These are phyloP conservation scores for Cryptoblepharus egeriae DNA, from an alignment of 2,797 vertebrate species.

Conservation along the genomic window DNA sequence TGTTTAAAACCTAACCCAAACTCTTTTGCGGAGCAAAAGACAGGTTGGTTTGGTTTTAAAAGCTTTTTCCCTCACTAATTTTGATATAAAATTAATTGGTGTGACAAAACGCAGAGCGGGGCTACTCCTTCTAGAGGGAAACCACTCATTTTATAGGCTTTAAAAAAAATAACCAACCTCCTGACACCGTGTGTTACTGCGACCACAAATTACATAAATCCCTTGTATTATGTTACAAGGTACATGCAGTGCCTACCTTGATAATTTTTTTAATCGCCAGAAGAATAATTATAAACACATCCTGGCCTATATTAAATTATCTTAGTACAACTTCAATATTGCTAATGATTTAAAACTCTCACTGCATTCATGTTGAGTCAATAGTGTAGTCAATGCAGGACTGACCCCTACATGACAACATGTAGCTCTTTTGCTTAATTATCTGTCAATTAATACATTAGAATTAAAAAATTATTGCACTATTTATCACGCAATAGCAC, in stretches of 20 bases:
- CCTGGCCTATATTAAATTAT: not conserved
- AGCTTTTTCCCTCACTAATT: conserved; percentile 43
- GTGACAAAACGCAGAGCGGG: conserved; percentile 54
- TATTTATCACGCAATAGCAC: too few relatives aligned
- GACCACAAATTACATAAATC: conserved; percentile 51
- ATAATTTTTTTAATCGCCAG: not conserved
- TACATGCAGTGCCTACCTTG: not conserved
- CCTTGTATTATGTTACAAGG: conserved; percentile 34
- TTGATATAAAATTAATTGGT: conserved; percentile 60
- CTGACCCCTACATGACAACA: not conserved
- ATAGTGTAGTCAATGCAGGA: not conserved
- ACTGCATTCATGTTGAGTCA: not conserved
- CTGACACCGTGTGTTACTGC: conserved; percentile 14
- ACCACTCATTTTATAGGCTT: not conserved
- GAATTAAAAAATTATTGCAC: not conserved
- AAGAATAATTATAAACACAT: conserved; percentile 16
- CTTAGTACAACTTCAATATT: not conserved
- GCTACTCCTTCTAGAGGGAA: conserved; percentile 44
- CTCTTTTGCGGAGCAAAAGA: conserved; percentile 42
- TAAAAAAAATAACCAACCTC: not conserved
- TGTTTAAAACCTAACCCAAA: conserved; percentile 58
- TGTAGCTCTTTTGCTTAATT: not conserved
- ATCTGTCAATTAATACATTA: not conserved
- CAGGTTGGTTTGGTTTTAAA: conserved; percentile 57
- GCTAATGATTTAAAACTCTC: not conserved